Evolutionary conservation across 64 coral and sea anemone species (phyloP), one percentile per base, ranked within the genome.

Genomic region (Platygyra sinensis): DNA sequence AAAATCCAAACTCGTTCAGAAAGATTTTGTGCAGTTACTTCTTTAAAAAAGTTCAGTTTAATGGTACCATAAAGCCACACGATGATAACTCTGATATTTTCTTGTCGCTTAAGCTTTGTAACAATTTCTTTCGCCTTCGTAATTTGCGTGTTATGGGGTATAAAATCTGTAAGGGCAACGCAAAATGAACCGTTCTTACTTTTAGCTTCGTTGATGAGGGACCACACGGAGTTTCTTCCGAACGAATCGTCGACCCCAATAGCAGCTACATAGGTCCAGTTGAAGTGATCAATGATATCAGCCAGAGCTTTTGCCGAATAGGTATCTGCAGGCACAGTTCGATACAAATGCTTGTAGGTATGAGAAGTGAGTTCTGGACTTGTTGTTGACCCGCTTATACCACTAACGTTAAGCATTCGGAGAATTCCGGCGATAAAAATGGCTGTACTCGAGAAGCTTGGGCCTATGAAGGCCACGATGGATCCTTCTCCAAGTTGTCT

Each of bases 221-320:
- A 30, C 39, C 16, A 77, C 1, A 88, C 75, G 0, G 86, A 86
- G 20, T 77, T 65, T 3, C 65, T 62, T 11, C 91, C 78, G 25
- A 82, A 93, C 6, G 86, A 71, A 9, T 88, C 86, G 24, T 93
- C 78, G 14, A 93, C 75, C 7, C 65, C 65, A 29, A 69, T 22
- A 27, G 25, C 22, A 25, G 65, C 65, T 25, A 69, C 5, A 28
- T 69, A 69, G 0, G 22, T 69, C 65, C 65, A 69, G 20, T 65
- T 31, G 11, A 85, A 85, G 59, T 85, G 81, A 39, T 62, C n/a
- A 38, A 85, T 65, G 11, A 85, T 32, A 51, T 84, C 60, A 84
- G 60, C 80, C 60, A 84, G 27, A 4, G 80, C 80, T 51, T 84
- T 64, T 60, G 80, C 80, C 13, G 39, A 51, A 64, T 36, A 64